phyloP scores from a whole-genome alignment of 1,140 invertebrate species.

The Caenorhabditis briggsae region DNA sequence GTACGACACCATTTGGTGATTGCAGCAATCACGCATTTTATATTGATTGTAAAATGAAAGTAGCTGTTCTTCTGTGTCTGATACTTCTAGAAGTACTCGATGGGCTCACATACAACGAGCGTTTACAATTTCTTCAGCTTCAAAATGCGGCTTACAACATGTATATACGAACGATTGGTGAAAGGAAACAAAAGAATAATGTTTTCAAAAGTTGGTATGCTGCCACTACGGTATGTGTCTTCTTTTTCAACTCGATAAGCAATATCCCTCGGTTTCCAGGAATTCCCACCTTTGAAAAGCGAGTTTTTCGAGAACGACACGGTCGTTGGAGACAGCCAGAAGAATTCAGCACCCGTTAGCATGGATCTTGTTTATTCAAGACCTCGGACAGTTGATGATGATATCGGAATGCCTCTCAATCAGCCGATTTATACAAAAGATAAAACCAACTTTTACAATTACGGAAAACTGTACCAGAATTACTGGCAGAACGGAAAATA shows the following conservation, averaged over 20 bases:
- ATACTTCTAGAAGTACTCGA: conserved; percentile 2
- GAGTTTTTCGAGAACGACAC: conserved; percentile 47
- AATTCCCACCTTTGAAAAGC: conserved; percentile 43
- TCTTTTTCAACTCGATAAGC: no score
- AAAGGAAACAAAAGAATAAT: conserved; percentile 31
- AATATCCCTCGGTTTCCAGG: not conserved
- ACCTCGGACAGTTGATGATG: conserved; percentile 36
- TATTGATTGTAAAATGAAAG: conserved; percentile 34
- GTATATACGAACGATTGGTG: not conserved
- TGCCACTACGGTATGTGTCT: conserved; percentile 1
- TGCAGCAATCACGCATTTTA: not conserved
- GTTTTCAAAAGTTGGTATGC: conserved; percentile 47
- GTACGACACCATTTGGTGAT: not conserved
- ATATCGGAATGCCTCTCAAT: conserved; percentile 44
- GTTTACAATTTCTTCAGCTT: conserved; percentile 28
- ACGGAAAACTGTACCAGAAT: conserved; percentile 41
- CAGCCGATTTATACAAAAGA: conserved; percentile 35
- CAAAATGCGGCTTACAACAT: conserved; percentile 23
- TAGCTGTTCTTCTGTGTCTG: not conserved
- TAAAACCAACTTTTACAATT: conserved; percentile 45
- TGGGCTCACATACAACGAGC: conserved; percentile 25
- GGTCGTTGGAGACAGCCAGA: conserved; percentile 20
- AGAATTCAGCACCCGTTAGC: conserved; percentile 13
- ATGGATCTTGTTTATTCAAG: conserved; percentile 37
- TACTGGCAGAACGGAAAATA: conserved; percentile 36